phyloP scores from a whole-genome alignment of 2,888 invertebrate species.

The Thera obeliscata region DNA sequence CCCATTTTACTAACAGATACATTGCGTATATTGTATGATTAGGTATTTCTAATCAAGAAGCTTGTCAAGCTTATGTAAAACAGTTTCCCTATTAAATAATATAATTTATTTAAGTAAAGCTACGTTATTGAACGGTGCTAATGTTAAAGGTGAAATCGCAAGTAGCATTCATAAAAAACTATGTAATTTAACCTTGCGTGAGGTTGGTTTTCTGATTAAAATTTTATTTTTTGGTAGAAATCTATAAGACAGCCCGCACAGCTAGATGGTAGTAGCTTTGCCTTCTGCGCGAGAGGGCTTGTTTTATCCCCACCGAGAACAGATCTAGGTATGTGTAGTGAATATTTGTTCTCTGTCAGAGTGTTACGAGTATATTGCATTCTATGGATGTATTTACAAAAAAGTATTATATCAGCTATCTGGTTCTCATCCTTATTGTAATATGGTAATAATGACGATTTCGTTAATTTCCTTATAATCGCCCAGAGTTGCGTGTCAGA shows the following conservation, averaged over 20 bases:
- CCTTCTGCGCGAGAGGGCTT: no score
- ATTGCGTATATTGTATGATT: not conserved
- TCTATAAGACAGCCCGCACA: not conserved
- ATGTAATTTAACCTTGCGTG: not conserved
- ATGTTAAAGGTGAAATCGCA: constrained; percentile 10
- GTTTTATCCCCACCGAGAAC: no score
- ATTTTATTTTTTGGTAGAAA: not conserved
- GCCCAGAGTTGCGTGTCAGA: constrained; percentile 63
- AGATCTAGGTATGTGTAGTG: no score
- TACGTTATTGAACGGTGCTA: constrained; percentile 1
- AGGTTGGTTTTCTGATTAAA: not conserved
- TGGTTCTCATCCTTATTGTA: no score
- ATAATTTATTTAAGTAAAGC: constrained; percentile 13
- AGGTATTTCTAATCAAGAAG: not conserved
- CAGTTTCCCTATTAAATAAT: constrained; percentile 30
- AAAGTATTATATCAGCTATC: no score
- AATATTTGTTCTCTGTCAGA: no score
- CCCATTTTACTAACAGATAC: constrained; percentile 25
- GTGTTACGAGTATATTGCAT: no score
- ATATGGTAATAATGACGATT: constrained; percentile 37
- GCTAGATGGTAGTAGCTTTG: no score
- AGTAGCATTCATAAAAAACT: not conserved
- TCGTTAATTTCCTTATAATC: constrained; percentile 55
- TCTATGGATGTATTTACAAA: no score
- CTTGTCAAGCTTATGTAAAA: constrained; percentile 15